These are phyloP conservation scores for Microctonus hyperodae DNA, from an alignment of 2,888 invertebrate species.

Conservation along the genomic window DNA sequence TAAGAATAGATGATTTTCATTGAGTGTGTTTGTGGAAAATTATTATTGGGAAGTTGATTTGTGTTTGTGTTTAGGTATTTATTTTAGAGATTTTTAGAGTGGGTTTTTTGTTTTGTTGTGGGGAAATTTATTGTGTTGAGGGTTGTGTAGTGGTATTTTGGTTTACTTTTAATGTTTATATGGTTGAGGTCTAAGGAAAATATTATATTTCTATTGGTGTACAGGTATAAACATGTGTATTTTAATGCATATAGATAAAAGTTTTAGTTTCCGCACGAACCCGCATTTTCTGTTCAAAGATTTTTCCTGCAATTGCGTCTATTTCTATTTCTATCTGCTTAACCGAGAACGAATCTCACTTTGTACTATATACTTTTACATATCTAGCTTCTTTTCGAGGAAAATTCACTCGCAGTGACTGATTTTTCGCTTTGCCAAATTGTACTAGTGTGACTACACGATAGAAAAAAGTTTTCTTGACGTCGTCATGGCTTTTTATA, in stretches of 20 bases:
- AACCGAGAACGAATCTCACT: too few species aligned
- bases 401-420: slow-evolving; percentile 23
- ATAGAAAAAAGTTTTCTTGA: slow-evolving; percentile 17
- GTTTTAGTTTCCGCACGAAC: slow-evolving; percentile 19
- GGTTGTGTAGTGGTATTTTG: too few species aligned
- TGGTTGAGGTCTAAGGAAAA: too few species aligned
- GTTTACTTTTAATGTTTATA: too few species aligned
- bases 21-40: too few species aligned
- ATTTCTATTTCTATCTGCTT: slow-evolving; percentile 25
- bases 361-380: background rate
- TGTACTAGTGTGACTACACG: slow-evolving; percentile 10
- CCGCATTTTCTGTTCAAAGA: slow-evolving; percentile 19
- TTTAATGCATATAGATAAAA: slow-evolving; percentile 9
- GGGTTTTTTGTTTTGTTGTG: too few species aligned
- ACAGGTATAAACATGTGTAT: background rate
- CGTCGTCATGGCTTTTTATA: background rate
- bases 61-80: too few species aligned
- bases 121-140: too few species aligned
- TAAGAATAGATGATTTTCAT: background rate
- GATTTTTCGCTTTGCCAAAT: slow-evolving; percentile 19
- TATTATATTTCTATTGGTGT: background rate
- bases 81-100: too few species aligned
- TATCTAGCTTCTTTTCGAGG: slow-evolving; percentile 6
- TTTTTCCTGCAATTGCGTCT: slow-evolving; percentile 9
- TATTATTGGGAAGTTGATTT: too few species aligned